Evolutionary conservation across 92 coral and sea anemone species (phyloP).

Genomic region (Blastomussa wellsi): DNA sequence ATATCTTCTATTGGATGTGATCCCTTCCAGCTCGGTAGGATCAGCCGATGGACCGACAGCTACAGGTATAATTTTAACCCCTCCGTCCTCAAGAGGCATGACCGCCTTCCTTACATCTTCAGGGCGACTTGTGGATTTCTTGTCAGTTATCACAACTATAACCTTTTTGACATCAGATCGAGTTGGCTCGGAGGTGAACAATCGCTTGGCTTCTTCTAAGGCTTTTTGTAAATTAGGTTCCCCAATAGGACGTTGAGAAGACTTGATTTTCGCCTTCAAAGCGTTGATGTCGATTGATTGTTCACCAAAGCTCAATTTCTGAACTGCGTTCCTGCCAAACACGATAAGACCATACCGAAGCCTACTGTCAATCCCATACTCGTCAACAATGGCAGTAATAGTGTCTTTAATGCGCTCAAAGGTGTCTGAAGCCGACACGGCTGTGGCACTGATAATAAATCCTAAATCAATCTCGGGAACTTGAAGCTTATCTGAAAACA

Average conservation of each 20-base stretch:
- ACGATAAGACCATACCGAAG: conserved; percentile 73
- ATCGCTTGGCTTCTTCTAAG: conserved; percentile 52
- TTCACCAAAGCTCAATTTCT: conserved; percentile 47
- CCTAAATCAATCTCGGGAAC: conserved; percentile 62
- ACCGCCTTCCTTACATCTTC: conserved; percentile 58
- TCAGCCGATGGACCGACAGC: conserved; percentile 77
- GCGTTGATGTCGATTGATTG: conserved; percentile 29
- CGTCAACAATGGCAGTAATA: conserved; percentile 54
- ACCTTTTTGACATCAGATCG: conserved; percentile 72
- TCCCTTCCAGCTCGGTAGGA: conserved; percentile 49
- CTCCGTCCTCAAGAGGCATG: conserved; percentile 59
- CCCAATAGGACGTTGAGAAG: conserved; percentile 13
- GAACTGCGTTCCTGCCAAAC: conserved; percentile 66
- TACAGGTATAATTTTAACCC: conserved; percentile 75
- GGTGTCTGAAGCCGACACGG: conserved; percentile 65
- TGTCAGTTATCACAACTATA: conserved; percentile 81
- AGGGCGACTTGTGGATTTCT: conserved; percentile 55
- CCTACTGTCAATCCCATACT: conserved; percentile 65
- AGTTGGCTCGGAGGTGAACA: conserved; percentile 43
- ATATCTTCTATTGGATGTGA: conserved; percentile 61
- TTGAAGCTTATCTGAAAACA: conserved; percentile 16
- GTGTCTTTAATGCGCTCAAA: conserved; percentile 74
- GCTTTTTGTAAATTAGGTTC: conserved; percentile 45
- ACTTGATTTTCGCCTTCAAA: conserved; percentile 4
- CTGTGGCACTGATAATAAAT: conserved; percentile 59